These are phyloP conservation scores for Drosophila parthenogenetica DNA, from an alignment of 2,888 invertebrate species.

Conservation along the genomic window DNA sequence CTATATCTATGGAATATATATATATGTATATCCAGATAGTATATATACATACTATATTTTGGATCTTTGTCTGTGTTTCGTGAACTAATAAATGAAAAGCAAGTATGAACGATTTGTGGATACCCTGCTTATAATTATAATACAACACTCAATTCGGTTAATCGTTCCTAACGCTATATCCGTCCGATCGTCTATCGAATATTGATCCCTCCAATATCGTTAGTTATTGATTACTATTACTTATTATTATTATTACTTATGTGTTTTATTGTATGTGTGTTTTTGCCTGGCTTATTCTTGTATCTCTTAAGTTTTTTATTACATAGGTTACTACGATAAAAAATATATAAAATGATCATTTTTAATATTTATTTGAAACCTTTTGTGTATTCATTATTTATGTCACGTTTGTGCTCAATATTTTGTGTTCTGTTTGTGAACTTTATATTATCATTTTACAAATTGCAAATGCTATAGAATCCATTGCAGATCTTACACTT, in stretches of 20 bases:
- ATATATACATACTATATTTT: conserved; percentile 67
- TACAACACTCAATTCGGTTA: conserved; percentile 5
- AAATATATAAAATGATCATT: conserved; percentile 47
- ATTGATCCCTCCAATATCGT: conserved; percentile 12
- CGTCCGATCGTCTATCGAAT: too few relatives aligned
- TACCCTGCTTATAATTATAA: conserved; percentile 11
- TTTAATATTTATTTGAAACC: conserved; percentile 51
- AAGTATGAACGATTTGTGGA: conserved; percentile 38
- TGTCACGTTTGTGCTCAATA: conserved; percentile 23
- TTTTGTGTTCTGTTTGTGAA: background rate
- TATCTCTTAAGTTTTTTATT: conserved; percentile 64
- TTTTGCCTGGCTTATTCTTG: conserved; percentile 34
- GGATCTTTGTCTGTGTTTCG: conserved; percentile 81
- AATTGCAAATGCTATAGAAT: conserved; percentile 41
- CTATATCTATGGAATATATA: conserved; percentile 41
- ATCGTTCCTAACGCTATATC: conserved; percentile 23
- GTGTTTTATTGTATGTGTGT: conserved; percentile 35
- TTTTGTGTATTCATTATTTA: conserved; percentile 32
- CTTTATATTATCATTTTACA: conserved; percentile 42
- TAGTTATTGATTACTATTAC: background rate
- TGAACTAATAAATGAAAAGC: conserved; percentile 71
- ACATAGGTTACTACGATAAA: conserved; percentile 50
- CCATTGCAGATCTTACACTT: conserved; percentile 64
- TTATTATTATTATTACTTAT: conserved; percentile 16
- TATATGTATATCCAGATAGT: conserved; percentile 37